Conservation (phyloP, 2,113 vertebrate genomes). For the Zapornia atra region DNA sequence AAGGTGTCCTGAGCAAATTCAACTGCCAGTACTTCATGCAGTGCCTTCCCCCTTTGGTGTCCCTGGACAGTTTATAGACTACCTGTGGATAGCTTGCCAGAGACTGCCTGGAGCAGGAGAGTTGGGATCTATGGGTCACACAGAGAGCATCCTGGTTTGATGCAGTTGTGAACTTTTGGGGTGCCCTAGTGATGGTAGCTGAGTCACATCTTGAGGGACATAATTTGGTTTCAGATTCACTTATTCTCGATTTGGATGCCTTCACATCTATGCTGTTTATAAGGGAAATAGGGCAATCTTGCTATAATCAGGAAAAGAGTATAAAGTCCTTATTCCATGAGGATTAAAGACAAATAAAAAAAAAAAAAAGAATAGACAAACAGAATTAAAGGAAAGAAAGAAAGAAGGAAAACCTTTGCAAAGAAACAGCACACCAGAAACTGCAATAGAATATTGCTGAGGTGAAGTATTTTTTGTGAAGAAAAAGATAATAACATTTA, state of each 20-base stretch:
- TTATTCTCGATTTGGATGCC: neutral
- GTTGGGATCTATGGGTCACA: neutral
- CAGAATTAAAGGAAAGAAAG: neutral
- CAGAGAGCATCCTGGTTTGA: neutral
- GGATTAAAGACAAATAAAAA: neutral
- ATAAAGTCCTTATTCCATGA: neutral
- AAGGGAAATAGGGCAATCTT: neutral
- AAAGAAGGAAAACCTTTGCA: neutral
- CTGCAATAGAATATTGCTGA: neutral
- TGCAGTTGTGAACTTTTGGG: neutral
- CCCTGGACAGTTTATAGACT: neutral
- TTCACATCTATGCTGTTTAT: neutral
- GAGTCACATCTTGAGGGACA: neutral
- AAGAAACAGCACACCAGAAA: neutral
- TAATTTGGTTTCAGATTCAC: neutral
- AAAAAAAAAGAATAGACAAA: accelerated
- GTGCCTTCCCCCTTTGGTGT: neutral
- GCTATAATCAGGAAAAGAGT: neutral
- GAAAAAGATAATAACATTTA: neutral
- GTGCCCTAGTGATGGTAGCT: neutral
- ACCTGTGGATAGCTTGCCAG: neutral
- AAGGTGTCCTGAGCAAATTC: neutral
- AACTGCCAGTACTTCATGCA: neutral
- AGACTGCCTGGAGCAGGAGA: neutral
- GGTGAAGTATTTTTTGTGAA: neutral